These are phyloP conservation scores for Nematostella vectensis DNA, from an alignment of 92 coral and sea anemone species.

Conservation along the genomic window DNA sequence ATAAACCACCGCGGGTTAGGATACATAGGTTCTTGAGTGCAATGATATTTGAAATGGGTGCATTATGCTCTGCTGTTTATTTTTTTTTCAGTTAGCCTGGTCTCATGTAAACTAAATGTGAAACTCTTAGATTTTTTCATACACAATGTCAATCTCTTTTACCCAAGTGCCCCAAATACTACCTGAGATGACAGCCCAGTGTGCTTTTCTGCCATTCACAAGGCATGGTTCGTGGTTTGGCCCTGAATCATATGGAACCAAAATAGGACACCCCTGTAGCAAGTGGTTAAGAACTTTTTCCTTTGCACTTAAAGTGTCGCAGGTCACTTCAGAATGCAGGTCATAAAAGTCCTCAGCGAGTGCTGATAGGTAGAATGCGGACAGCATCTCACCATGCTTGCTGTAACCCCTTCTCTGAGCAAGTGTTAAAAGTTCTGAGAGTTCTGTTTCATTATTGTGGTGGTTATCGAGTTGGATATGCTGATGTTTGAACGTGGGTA, in stretches of 20 bases:
- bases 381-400: constrained; percentile 84
- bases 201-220: constrained; percentile 73
- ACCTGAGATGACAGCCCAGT: constrained; percentile 97
- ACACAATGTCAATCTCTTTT: too few relatives aligned
- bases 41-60: too few relatives aligned
- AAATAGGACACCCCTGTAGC: constrained; percentile 52
- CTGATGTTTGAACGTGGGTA: constrained; percentile 7
- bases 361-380: constrained; percentile 56
- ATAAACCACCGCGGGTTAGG: too few relatives aligned
- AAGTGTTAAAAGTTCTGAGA: constrained; percentile 37
- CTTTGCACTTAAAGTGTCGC: constrained; percentile 40
- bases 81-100: constrained; percentile 43
- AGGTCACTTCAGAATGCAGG: constrained; percentile 27
- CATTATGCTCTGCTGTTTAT: constrained; percentile 64
- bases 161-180: too few relatives aligned
- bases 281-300: constrained; percentile 36
- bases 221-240: constrained; percentile 85
- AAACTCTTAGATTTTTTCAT: too few relatives aligned
- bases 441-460: constrained; percentile 22
- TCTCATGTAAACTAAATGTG: constrained; percentile 71
- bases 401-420: constrained; percentile 60
- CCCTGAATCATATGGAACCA: constrained; percentile 92
- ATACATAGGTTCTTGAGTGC: too few relatives aligned
- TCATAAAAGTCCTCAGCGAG: constrained; percentile 67
- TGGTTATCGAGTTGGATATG: neutral